Conservation (phyloP, 92 coral and sea anemone species). For the Diadumene lineata region DNA sequence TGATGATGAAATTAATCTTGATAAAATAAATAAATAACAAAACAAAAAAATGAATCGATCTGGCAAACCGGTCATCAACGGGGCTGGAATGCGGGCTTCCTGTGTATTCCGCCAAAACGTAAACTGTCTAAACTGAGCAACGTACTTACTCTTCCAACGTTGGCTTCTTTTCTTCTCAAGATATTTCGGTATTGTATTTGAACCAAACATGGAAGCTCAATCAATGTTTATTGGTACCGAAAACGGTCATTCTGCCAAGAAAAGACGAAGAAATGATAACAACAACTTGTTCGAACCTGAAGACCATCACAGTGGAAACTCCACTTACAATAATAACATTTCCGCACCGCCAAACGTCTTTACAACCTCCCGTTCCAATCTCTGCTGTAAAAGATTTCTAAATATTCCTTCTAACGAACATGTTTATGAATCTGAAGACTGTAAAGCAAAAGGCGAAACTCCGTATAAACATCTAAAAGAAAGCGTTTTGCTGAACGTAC, state of each 20-base stretch:
- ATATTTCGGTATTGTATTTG: not conserved
- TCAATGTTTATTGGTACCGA: not conserved
- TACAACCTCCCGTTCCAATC: not conserved
- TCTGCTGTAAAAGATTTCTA: slow-evolving; percentile 47
- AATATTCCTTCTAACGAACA: slow-evolving; percentile 37
- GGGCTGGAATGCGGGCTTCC: not conserved
- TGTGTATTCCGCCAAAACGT: not conserved
- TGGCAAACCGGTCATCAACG: not conserved
- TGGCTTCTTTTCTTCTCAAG: not conserved
- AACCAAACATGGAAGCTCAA: not conserved
- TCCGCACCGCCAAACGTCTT: not conserved
- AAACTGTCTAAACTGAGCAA: no score
- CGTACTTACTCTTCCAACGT: no score
- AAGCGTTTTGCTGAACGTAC: slow-evolving; percentile 52
- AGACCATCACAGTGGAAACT: not conserved
- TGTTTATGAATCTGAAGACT: slow-evolving; percentile 74
- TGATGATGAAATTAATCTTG: not conserved
- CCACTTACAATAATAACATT: not conserved
- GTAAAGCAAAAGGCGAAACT: slow-evolving; percentile 74
- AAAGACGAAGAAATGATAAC: not conserved
- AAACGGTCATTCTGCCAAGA: not conserved
- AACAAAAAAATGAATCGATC: not conserved
- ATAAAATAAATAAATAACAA: not conserved
- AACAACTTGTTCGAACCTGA: not conserved
- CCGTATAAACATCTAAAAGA: slow-evolving; percentile 49